A percentile compares a stretch with the other conserved stretches of the same genome.
These are phyloP conservation scores for Xyrauchen texanus DNA, from an alignment of 2,113 vertebrate species.

Conservation along the genomic window DNA sequence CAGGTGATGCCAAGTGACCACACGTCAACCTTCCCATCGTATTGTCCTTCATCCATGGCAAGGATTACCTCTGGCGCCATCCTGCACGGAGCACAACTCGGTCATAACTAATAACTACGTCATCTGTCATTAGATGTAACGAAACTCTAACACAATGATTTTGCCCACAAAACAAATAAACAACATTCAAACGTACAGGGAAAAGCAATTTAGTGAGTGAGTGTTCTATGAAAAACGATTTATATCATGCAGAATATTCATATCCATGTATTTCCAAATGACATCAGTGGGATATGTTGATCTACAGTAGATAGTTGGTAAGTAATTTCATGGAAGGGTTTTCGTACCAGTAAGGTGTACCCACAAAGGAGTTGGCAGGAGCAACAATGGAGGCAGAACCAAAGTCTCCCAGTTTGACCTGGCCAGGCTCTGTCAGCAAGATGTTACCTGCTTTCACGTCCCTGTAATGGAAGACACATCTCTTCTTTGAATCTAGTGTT, in stretches of 20 bases:
- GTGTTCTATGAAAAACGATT: too few relatives aligned
- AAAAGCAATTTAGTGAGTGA: too few relatives aligned
- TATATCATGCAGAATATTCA: too few relatives aligned
- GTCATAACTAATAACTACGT: too few relatives aligned
- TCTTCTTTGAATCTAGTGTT: not conserved
- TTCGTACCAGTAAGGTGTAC: conserved; percentile 88
- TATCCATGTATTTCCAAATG: too few relatives aligned
- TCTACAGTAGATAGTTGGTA: too few relatives aligned
- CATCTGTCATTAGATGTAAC: too few relatives aligned
- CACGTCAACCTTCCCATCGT: conserved; percentile 92
- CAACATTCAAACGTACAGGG: too few relatives aligned
- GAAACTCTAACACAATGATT: too few relatives aligned
- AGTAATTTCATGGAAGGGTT: not conserved
- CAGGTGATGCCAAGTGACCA: conserved; percentile 94
- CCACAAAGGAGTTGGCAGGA: conserved; percentile 91
- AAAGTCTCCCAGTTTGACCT: conserved; percentile 91
- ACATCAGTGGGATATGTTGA: too few relatives aligned
- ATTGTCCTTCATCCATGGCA: conserved; percentile 93
- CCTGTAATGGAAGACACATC: conserved; percentile 62
- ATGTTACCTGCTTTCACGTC: conserved; percentile 94
- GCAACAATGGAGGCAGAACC: conserved; percentile 89
- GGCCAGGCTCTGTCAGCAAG: conserved; percentile 87
- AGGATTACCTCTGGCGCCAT: conserved; percentile 94
- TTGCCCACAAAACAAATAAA: too few relatives aligned
- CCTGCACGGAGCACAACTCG: conserved; percentile 64